Evolutionary conservation across 53 echinoderm and acorn worm genomes (phyloP), one percentile per base, ranked within the genome.

Genomic region (Holothuria scabra): DNA sequence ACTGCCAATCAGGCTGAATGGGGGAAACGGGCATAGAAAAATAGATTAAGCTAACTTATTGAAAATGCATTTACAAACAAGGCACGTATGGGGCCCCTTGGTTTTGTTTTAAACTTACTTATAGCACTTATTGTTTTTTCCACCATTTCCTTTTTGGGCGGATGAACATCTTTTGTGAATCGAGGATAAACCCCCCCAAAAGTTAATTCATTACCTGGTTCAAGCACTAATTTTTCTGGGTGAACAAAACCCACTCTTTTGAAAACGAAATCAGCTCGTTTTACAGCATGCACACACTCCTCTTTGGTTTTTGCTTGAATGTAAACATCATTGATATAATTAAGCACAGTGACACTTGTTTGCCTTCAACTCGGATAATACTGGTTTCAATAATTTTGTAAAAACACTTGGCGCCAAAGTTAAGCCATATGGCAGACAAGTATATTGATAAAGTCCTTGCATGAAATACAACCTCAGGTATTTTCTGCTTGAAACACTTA

Each of bases 401-500:
- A 75, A 75, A 4, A 75, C 44, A 60, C 60, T 4, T n/a, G 60
- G 60, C 25, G 60, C 35, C 13, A 6, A 35, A 6, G 35, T 6
- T 6, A 35, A 35, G 6, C 35, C 35, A 35, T 35, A 4, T 35
- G 35, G 67, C 19, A 57, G 57, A 23, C 13, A 26, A 29, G n/a
- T 67, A 24, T 23, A 23, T 28, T 67, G 67, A 67, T 67, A 67
- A 26, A 67, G 28, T 23, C 13, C 32, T 28, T 28, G 28, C 32
- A 28, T 67, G 28, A 67, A 28, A 67, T 26, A 67, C 5, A 67
- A 67, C 67, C 67, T 67, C 67, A 67, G 13, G 13, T 28, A 67
- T 28, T 26, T 67, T 67, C 67, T 67, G 32, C 67, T 67, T 60
- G 60, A 60, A 24, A 60, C 60, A 60, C 8, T 60, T 60, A 60